Evolutionary conservation across 2,797 vertebrate genomes (phyloP).

Genomic region (Enteromius paludinosus): DNA sequence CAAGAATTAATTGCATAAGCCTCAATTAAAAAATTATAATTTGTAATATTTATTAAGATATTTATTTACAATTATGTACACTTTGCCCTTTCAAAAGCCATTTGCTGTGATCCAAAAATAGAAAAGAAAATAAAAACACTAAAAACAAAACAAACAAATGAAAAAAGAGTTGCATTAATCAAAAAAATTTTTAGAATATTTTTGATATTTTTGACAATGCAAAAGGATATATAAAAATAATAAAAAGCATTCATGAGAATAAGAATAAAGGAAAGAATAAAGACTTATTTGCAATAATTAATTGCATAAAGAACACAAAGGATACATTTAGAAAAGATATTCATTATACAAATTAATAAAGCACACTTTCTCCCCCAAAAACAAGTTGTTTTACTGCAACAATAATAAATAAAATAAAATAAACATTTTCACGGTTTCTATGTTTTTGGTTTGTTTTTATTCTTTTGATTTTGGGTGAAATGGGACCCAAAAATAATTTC

Average conservation of each 20-base stretch:
- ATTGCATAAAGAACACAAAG: not conserved
- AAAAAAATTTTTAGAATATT: not conserved
- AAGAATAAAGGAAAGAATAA: not conserved
- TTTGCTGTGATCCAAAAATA: not conserved
- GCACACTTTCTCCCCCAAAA: not conserved
- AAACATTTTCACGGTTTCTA: not conserved
- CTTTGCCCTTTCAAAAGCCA: not conserved
- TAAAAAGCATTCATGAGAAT: too few relatives aligned
- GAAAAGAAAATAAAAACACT: not conserved
- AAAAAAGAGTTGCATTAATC: not conserved
- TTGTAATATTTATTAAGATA: too few relatives aligned
- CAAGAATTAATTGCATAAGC: too few relatives aligned
- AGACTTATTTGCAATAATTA: not conserved
- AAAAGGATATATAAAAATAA: not conserved
- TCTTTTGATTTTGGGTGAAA: constrained; percentile 26
- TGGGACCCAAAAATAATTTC: not conserved
- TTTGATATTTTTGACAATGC: not conserved
- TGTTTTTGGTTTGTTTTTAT: not conserved
- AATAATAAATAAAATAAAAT: not conserved
- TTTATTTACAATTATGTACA: not conserved
- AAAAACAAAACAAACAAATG: not conserved
- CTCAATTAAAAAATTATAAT: too few relatives aligned
- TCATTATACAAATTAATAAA: not conserved
- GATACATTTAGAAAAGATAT: not conserved
- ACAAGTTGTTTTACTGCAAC: not conserved